These are phyloP conservation scores for Cladopsammia gracilis DNA, from an alignment of 64 coral and sea anemone species.

Conservation along the genomic window DNA sequence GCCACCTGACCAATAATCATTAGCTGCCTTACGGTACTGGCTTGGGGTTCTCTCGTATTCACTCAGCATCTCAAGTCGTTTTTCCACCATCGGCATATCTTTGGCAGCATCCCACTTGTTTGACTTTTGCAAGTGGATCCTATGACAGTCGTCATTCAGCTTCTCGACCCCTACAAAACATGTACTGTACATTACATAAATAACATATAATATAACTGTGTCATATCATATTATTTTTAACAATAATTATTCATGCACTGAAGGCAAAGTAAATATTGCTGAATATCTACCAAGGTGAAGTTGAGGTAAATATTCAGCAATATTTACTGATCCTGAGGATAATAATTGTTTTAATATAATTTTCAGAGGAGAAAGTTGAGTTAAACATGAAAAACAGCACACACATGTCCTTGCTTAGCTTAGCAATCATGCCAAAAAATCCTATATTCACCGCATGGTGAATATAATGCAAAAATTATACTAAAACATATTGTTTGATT, in stretches of 20 bases:
- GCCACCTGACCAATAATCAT: constrained; percentile 19
- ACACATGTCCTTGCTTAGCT: too few relatives aligned
- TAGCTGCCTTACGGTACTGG: constrained; percentile 4
- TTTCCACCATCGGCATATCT: constrained; percentile 12
- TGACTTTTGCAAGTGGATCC: constrained; percentile 41
- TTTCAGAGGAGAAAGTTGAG: too few relatives aligned
- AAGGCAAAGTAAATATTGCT: background rate
- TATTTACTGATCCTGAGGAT: too few relatives aligned
- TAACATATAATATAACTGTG: too few relatives aligned
- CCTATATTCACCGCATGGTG: too few relatives aligned
- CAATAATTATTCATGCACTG: background rate
- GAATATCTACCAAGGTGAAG: background rate
- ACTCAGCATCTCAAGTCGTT: background rate
- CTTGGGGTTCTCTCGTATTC: constrained; percentile 5
- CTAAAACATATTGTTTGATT: too few relatives aligned
- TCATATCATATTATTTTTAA: too few relatives aligned
- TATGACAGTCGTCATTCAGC: constrained; percentile 52
- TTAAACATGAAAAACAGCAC: too few relatives aligned
- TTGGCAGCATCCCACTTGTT: constrained; percentile 62
- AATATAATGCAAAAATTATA: too few relatives aligned
- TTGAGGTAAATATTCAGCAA: background rate
- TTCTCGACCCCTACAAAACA: constrained; percentile 59
- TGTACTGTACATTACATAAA: too few relatives aligned
- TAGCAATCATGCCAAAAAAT: too few relatives aligned
- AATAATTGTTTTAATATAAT: too few relatives aligned